A percentile compares a stretch with the other conserved stretches of the same genome.
These are phyloP conservation scores for Lagopus leucura DNA, from an alignment of 2,113 vertebrate species.

Conservation along the genomic window DNA sequence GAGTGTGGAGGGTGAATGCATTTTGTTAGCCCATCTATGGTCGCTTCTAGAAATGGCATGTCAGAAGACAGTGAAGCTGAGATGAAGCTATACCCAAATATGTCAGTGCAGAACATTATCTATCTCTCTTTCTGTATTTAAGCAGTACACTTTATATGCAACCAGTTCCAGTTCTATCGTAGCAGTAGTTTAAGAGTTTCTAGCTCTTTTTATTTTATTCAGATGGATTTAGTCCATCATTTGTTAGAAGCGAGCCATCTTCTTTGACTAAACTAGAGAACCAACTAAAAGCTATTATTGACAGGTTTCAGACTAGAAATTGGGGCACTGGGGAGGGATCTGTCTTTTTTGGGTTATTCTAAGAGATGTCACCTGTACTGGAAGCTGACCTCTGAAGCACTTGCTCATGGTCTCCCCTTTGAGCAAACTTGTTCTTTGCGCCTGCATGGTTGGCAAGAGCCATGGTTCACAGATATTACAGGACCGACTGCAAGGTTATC, in stretches of 20 bases:
- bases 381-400: background rate
- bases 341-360: background rate
- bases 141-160: background rate
- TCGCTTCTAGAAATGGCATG: background rate
- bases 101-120: background rate
- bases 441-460: background rate
- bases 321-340: background rate
- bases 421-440: background rate
- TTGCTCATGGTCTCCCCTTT: background rate
- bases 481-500: background rate
- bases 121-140: background rate
- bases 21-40: background rate
- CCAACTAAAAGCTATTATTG: background rate
- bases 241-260: background rate
- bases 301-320: background rate
- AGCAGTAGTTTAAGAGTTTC: background rate
- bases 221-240: background rate
- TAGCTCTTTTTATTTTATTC: background rate
- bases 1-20: background rate
- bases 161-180: background rate
- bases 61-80: background rate
- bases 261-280: background rate
- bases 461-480: background rate
- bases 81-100: background rate
- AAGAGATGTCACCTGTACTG: background rate